Percentiles rank a stretch among this genome's conserved stretches.
Conservation (phyloP, 2,888 invertebrate species). For the Hirtodrosophila duncani region DNA sequence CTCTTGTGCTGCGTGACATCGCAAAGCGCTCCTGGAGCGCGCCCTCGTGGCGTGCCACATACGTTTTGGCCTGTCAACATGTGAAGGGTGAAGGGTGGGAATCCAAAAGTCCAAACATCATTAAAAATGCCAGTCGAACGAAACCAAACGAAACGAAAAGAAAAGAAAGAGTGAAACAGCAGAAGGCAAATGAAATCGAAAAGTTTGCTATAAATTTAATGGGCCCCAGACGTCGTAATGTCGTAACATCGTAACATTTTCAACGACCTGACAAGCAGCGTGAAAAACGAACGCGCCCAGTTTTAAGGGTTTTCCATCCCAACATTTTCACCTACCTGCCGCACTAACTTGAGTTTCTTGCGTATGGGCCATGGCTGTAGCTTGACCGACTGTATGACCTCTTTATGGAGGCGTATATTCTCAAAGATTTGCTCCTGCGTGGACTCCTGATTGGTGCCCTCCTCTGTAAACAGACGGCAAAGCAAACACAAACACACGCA, state of each 20-base stretch:
- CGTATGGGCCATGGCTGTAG: conserved; percentile 91
- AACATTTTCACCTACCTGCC: conserved; percentile 80
- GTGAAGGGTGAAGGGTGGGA: conserved; percentile 7
- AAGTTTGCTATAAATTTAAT: conserved; percentile 56
- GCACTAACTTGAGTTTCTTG: conserved; percentile 88
- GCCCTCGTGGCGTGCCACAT: conserved; percentile 93
- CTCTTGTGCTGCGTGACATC: conserved; percentile 91
- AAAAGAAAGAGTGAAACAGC: conserved; percentile 21
- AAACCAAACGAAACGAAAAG: conserved; percentile 5
- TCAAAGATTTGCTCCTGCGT: conserved; percentile 93
- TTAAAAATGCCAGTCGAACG: conserved; percentile 43
- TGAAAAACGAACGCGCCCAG: conserved; percentile 48
- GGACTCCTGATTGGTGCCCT: conserved; percentile 81
- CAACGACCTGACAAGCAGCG: conserved; percentile 48
- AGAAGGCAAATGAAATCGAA: conserved; percentile 57
- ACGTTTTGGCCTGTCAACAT: conserved; percentile 85
- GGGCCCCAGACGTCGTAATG: conserved; percentile 9
- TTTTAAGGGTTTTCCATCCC: conserved; percentile 1
- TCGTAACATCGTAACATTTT: conserved; percentile 31
- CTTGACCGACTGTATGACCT: conserved; percentile 91
- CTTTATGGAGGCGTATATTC: conserved; percentile 93
- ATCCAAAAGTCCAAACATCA: conserved; percentile 38
- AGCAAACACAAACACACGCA: conserved; percentile 76
- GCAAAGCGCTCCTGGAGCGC: conserved; percentile 92
- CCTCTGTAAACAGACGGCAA: conserved; percentile 81